A percentile compares a stretch with the other conserved stretches of the same genome.
phyloP scores from a whole-genome alignment of 2,113 vertebrate genomes.

The Mus spicilegus region DNA sequence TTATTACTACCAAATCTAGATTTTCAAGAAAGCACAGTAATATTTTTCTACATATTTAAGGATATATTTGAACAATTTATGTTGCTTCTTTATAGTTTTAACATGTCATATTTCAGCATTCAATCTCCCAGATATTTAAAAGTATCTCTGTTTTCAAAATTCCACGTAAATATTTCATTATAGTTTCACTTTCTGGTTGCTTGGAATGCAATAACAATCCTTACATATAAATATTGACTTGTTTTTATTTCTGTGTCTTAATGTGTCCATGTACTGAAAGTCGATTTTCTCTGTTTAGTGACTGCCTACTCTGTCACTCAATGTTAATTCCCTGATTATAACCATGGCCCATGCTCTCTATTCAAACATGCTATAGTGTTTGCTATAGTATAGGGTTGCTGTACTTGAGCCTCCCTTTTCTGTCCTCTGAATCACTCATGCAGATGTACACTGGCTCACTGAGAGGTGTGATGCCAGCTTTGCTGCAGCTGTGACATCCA shows the following conservation, averaged over 20 bases:
- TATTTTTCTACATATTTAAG: neutral
- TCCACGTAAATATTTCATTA: neutral
- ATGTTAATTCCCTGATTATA: neutral
- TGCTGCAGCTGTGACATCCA: neutral
- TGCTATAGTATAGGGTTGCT: neutral
- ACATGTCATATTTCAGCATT: neutral
- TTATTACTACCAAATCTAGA: neutral
- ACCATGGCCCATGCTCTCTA: neutral
- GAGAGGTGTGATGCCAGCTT: neutral
- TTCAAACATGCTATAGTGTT: neutral
- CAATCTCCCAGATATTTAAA: neutral
- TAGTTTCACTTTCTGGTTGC: neutral
- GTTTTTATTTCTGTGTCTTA: neutral
- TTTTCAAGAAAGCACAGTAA: neutral
- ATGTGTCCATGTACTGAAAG: neutral
- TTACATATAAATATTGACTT: neutral
- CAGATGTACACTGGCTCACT: slow-evolving; percentile 12
- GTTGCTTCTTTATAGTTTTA: neutral
- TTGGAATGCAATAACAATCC: neutral
- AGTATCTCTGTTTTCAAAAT: neutral
- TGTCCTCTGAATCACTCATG: neutral
- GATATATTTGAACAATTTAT: neutral
- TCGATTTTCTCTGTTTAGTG: neutral
- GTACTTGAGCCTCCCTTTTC: neutral
- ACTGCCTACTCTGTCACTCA: neutral